phyloP scores from a whole-genome alignment of 2,888 invertebrate species.

The Ormia ochracea region DNA sequence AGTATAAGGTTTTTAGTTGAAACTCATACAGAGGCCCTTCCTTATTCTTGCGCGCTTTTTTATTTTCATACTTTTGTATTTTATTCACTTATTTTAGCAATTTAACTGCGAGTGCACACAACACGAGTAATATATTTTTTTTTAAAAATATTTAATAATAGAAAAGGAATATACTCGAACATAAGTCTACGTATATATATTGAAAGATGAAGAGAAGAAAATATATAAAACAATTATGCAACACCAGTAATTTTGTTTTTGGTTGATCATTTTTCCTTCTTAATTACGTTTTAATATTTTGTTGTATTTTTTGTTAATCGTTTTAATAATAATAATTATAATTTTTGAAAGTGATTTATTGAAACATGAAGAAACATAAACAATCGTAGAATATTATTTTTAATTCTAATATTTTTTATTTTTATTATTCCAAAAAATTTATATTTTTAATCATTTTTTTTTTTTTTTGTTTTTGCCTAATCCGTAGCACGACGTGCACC shows the following conservation, averaged over 20 bases:
- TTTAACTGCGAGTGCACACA: slow-evolving; percentile 24
- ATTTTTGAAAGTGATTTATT: not conserved
- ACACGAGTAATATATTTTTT: slow-evolving; percentile 24
- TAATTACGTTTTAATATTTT: slow-evolving; percentile 21
- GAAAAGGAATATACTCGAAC: slow-evolving; percentile 1
- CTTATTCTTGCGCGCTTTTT: slow-evolving; percentile 58
- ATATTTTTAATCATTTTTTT: not conserved
- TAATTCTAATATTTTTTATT: slow-evolving; percentile 21
- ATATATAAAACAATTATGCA: slow-evolving; percentile 56
- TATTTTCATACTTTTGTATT: slow-evolving; percentile 36
- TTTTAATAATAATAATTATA: not conserved
- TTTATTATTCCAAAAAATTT: not conserved
- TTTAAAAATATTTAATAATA: not conserved
- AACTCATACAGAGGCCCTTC: slow-evolving; percentile 44
- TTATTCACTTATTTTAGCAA: slow-evolving; percentile 42
- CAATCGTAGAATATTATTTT: not conserved
- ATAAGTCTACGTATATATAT: not conserved
- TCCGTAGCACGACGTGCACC: slow-evolving; percentile 57
- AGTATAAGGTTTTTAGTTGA: slow-evolving; percentile 34
- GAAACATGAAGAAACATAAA: not conserved
- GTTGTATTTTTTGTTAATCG: not conserved
- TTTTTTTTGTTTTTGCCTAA: slow-evolving; percentile 8
- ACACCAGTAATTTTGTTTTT: slow-evolving; percentile 54
- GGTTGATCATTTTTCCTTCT: slow-evolving; percentile 5
- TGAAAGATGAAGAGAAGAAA: slow-evolving; percentile 34